phyloP scores from a whole-genome alignment of 2,888 invertebrate genomes.

The Xestia ashworthii region DNA sequence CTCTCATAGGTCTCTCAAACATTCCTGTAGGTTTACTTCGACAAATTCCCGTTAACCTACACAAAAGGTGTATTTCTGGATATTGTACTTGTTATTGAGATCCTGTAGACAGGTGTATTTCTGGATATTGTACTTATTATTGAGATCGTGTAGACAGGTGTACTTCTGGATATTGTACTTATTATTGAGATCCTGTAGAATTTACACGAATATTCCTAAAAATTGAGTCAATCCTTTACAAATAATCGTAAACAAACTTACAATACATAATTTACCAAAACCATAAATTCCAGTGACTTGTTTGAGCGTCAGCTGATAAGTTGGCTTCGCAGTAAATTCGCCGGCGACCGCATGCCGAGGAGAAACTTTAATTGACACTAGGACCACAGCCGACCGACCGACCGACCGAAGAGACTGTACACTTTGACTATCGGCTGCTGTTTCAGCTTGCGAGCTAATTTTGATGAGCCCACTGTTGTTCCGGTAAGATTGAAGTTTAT shows the following conservation, averaged over 20 bases:
- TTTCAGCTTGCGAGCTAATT: constrained; percentile 47
- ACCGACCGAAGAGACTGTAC: constrained; percentile 25
- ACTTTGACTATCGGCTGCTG: constrained; percentile 46
- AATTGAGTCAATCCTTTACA: not conserved
- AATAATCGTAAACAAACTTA: not conserved
- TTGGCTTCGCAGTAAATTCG: constrained; percentile 52
- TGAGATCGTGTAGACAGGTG: not conserved
- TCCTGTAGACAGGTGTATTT: no score
- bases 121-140: no score
- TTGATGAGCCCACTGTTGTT: constrained; percentile 44
- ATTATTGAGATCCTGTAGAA: not conserved
- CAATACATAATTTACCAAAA: constrained; percentile 32
- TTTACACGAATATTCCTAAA: not conserved
- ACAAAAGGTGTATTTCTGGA: not conserved
- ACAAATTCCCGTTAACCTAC: not conserved
- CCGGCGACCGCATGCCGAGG: constrained; percentile 34
- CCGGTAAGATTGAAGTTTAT: constrained; percentile 31
- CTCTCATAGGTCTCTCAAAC: not conserved
- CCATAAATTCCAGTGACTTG: constrained; percentile 41
- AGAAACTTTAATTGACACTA: constrained; percentile 65
- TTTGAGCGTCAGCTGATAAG: constrained; percentile 44
- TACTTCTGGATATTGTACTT: not conserved
- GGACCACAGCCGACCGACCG: constrained; percentile 49
- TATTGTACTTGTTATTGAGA: not conserved
- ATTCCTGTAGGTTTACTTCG: not conserved